Evolutionary conservation across 2,113 vertebrate genomes (phyloP).

Genomic region (Apus apus): DNA sequence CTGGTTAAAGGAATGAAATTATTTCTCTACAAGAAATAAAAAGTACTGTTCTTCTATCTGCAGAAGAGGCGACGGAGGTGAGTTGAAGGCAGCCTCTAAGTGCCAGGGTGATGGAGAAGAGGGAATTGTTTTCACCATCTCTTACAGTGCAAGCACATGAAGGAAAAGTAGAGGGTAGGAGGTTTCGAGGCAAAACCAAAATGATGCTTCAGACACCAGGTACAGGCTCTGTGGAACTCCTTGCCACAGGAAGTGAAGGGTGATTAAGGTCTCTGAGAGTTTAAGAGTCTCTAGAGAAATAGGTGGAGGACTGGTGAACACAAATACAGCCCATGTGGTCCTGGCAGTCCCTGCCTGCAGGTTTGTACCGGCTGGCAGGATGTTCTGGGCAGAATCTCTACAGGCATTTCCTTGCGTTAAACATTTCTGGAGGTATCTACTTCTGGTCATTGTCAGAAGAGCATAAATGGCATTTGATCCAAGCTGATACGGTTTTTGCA

Average conservation of each 20-base stretch:
- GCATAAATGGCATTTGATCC: background rate
- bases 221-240: background rate
- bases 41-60: background rate
- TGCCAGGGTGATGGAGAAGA: background rate
- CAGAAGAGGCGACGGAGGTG: background rate
- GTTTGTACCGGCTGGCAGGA: background rate
- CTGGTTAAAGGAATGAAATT: background rate
- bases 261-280: background rate
- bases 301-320: background rate
- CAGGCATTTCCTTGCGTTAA: slow-evolving; percentile 20
- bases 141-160: background rate
- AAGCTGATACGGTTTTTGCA: background rate
- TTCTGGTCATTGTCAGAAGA: slow-evolving; percentile 37
- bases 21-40: background rate
- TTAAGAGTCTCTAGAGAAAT: background rate
- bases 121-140: background rate
- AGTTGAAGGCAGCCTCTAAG: background rate
- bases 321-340: background rate
- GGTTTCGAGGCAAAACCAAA: background rate
- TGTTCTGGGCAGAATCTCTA: slow-evolving; percentile 14
- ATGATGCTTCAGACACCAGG: background rate
- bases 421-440: background rate
- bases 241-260: background rate
- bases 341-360: background rate
- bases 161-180: background rate